Evolutionary conservation across 2,113 vertebrate genomes (phyloP).

Genomic region (Lepus europaeus): DNA sequence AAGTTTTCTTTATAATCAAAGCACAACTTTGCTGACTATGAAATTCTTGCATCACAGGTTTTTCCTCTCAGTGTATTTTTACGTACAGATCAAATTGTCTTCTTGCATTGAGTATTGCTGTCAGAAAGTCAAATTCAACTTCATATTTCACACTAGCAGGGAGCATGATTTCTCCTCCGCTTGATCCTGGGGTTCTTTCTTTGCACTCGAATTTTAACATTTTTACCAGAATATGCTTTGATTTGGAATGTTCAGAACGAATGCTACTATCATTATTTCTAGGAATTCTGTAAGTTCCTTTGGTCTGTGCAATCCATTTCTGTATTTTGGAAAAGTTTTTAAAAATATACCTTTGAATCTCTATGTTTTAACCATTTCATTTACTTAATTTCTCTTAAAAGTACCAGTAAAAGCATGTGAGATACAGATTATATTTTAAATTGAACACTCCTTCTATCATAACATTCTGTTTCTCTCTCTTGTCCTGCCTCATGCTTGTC

Average conservation of each 20-base stretch:
- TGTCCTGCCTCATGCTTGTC: neutral
- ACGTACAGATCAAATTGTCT: conserved; percentile 49
- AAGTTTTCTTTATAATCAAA: conserved; percentile 50
- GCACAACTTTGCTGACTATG: neutral
- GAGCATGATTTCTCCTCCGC: neutral
- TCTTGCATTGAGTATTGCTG: conserved; percentile 6
- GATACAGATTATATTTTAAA: neutral
- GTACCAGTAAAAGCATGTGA: neutral
- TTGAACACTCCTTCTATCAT: neutral
- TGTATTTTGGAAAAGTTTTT: neutral
- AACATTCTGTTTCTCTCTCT: neutral
- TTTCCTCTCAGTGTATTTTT: neutral
- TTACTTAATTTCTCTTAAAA: neutral
- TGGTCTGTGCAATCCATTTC: neutral
- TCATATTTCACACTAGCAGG: conserved; percentile 3
- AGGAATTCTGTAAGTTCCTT: neutral
- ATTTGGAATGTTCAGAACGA: conserved; percentile 29
- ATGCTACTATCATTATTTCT: conserved; percentile 42
- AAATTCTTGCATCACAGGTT: conserved; percentile 45
- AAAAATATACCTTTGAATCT: neutral
- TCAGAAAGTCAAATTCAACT: conserved; percentile 37
- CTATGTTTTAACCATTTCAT: neutral
- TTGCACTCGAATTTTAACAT: conserved; percentile 41
- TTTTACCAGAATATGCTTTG: conserved; percentile 5
- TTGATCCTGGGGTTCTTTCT: neutral